Percentiles rank a stretch among this genome's conserved stretches.
Evolutionary conservation across 2,888 invertebrate species (phyloP).

Genomic region (Nomada ferruginata): DNA sequence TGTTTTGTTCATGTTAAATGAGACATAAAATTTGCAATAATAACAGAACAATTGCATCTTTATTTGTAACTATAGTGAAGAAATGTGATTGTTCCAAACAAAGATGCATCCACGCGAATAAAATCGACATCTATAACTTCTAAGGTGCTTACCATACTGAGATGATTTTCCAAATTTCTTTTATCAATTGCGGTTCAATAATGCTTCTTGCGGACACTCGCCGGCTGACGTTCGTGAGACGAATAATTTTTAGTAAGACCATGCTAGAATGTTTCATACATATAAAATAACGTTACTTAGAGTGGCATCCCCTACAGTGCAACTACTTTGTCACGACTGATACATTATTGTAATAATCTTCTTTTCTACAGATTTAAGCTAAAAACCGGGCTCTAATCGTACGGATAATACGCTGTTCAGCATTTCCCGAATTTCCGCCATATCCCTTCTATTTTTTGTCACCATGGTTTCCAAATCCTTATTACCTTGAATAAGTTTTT

Average conservation of each 20-base stretch:
- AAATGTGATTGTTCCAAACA: slow-evolving; percentile 43
- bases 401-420: slow-evolving; percentile 77
- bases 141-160: slow-evolving; percentile 42
- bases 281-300: neutral
- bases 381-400: slow-evolving; percentile 81
- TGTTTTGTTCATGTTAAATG: slow-evolving; percentile 39
- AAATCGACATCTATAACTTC: slow-evolving; percentile 37
- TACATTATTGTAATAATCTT: neutral
- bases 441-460: slow-evolving; percentile 74
- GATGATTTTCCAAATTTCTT: slow-evolving; percentile 33
- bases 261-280: neutral
- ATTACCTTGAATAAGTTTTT: slow-evolving; percentile 75
- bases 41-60: slow-evolving; percentile 58
- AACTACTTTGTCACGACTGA: neutral
- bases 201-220: neutral
- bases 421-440: slow-evolving; percentile 78
- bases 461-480: slow-evolving; percentile 76
- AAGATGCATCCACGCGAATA: slow-evolving; percentile 34
- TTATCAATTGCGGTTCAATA: slow-evolving; percentile 17
- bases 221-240: too few relatives aligned
- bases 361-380: slow-evolving; percentile 20
- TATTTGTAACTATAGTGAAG: slow-evolving; percentile 44
- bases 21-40: slow-evolving; percentile 56
- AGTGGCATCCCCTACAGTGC: slow-evolving; percentile 13
- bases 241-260: too few relatives aligned